Evolutionary conservation across 2,113 vertebrate genomes (phyloP), one percentile per base, ranked within the genome.

Genomic region (Entelurus aequoreus): DNA sequence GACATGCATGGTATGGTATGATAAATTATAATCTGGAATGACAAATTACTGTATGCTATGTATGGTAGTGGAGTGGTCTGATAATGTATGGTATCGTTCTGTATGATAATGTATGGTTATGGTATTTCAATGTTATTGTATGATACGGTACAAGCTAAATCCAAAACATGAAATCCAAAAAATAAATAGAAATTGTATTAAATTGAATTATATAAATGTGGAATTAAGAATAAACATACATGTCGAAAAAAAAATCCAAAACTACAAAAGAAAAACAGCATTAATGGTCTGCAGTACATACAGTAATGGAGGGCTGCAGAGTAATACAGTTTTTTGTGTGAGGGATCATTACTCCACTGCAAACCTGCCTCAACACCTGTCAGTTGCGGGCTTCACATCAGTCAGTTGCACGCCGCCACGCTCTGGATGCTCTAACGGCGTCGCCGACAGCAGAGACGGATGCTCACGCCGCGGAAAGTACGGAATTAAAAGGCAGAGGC

Each of bases 401-500:
- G 77, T 66, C 69, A 48, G 66, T 71, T 76, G 68, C 71, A 69
- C 71, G 66, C 63, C 53, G 67, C 73, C 47, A 57, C 11, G 66
- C 64, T 79, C 79, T 72, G 75, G 65, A 75, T 75, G 68, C 73
- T 80, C 74, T 54, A 60, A 79, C 69, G 44, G 66, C 50, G 74
- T 73, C 54, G 77, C 65, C 76, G 77, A 86, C 80, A 78, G 82
- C 62, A 8, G 72, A 85, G 81, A 87, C 54, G 81, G 85, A 86
- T 87, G 83, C 84, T 79, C 81, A 77, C 83, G 75, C 68, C 48
- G 83, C 72, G 69, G 77, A 87, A 86, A 84, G 84, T 68, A 19
- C 60, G 65, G 80, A 87, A 87, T 85, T 85, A 86, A 85, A 87
- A 85, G 81, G 71, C 74, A 74, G 65, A 60, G 76, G 77, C 76